Evolutionary conservation across 2,888 invertebrate species (phyloP).

Genomic region (Lepeophtheirus nordmannii): DNA sequence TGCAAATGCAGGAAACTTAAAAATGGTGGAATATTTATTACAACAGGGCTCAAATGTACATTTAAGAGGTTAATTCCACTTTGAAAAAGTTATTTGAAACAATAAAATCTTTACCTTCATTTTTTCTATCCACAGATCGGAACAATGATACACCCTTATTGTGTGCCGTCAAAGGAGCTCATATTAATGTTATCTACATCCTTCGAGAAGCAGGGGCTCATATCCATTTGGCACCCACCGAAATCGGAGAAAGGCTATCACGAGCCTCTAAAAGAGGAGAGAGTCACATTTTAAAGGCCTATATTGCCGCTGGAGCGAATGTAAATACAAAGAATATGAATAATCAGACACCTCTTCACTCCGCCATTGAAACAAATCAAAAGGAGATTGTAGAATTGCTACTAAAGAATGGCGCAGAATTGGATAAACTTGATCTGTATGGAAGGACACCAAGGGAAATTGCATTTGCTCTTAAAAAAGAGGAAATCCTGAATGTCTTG

Average conservation of each 20-base stretch:
- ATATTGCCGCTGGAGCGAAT: slow-evolving; percentile 51
- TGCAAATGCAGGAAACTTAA: slow-evolving; percentile 49
- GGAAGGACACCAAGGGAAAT: slow-evolving; percentile 11
- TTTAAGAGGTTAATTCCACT: slow-evolving; percentile 43
- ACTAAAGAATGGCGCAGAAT: slow-evolving; percentile 7
- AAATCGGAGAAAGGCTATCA: slow-evolving; percentile 45
- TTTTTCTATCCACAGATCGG: slow-evolving; percentile 33
- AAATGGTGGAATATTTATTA: slow-evolving; percentile 55
- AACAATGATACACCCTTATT: slow-evolving; percentile 53
- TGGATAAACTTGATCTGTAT: slow-evolving; percentile 7
- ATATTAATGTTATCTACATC: slow-evolving; percentile 41
- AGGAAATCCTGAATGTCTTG: slow-evolving; percentile 1
- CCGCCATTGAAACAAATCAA: slow-evolving; percentile 14
- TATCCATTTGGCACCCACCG: slow-evolving; percentile 43
- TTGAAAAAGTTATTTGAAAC: not conserved
- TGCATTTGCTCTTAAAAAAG: not conserved
- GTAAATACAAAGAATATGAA: slow-evolving; percentile 46
- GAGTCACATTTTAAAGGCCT: slow-evolving; percentile 43
- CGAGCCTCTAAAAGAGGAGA: slow-evolving; percentile 47
- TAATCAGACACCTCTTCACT: slow-evolving; percentile 51
- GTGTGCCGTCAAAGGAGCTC: slow-evolving; percentile 45
- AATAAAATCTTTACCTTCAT: not conserved
- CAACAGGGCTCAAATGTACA: slow-evolving; percentile 68
- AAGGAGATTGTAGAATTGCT: not conserved
- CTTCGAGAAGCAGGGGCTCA: slow-evolving; percentile 60